phyloP scores from a whole-genome alignment of 2,888 invertebrate genomes.

The Vanessa cardui region DNA sequence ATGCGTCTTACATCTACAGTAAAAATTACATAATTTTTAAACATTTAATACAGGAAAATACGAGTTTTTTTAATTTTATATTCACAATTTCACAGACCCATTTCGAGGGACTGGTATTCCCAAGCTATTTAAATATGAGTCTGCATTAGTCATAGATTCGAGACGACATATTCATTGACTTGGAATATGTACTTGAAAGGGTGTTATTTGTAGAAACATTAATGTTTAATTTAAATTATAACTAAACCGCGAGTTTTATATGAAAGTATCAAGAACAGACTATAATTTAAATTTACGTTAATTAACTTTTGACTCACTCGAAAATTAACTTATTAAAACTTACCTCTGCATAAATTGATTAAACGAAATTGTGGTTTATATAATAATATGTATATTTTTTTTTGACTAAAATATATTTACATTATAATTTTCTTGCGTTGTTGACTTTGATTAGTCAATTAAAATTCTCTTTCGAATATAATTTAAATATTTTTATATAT shows the following conservation, averaged over 20 bases:
- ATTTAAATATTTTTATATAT: too few relatives aligned
- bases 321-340: not conserved
- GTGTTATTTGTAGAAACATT: not conserved
- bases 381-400: not conserved
- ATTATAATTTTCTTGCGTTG: too few relatives aligned
- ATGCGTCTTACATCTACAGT: too few relatives aligned
- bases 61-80: not conserved
- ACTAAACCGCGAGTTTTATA: not conserved
- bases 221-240: not conserved
- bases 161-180: not conserved
- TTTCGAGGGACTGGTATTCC: too few relatives aligned
- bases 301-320: not conserved
- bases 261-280: not conserved
- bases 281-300: not conserved
- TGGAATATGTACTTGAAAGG: too few relatives aligned
- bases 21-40: not conserved
- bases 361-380: not conserved
- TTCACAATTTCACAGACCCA: not conserved
- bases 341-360: not conserved
- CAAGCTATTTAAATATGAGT: too few relatives aligned
- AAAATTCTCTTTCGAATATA: too few relatives aligned
- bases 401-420: too few relatives aligned
- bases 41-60: too few relatives aligned
- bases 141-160: not conserved
- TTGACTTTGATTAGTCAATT: too few relatives aligned